Base-by-base conservation (phyloP, 1,140 invertebrate genomes). In the Temnothorax nylanderi region DNA sequence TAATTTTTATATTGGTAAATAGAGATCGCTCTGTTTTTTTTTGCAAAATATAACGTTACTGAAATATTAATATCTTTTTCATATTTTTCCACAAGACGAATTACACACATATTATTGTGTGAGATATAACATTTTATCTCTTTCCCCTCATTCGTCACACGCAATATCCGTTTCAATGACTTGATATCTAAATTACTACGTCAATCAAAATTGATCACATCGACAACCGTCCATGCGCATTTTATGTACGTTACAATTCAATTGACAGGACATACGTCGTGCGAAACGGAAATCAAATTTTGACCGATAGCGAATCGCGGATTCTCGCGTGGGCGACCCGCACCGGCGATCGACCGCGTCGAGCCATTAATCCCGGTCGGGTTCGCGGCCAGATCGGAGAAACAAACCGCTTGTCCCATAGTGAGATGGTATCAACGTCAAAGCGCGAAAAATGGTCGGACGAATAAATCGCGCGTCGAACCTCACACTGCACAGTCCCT, bases 331-430 rank as follows among this genome's bases (percentile, higher is more conserved):
- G 84, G 87, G 82, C 86, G 86, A 81, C 47, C 49, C 72, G 56
- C 49, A 26, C 77, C 41, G 60, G 65, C 58, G 56, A 87, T 72
- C 67, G 87, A 60, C 85, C 76, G 49, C 85, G 67, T 71, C 72
- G 71, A 47, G 56, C 58, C 84, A 86, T 88, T 88, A 86, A 88
- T 86, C 67, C 74, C 65, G 37, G 21, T 16, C 37, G 37, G 51
- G 78, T 80, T 60, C 75, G 87, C 69, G 87, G 75, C 67, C 26
- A 26, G 78, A 72, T 62, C 72, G 75, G 86, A 80, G 65, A 90
- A 92, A 92, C 87, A 91, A 92, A 88, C 91, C 88, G 47, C 81
- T 76, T 85, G 86, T 85, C 81, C 86, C 69, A 54, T 85, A 47
- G 86, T 58, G 81, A 76, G 86, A 85, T 85, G 69, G 32, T 87